Base-by-base conservation (phyloP, 2,797 vertebrate species). In the Australoheros facetus region DNA sequence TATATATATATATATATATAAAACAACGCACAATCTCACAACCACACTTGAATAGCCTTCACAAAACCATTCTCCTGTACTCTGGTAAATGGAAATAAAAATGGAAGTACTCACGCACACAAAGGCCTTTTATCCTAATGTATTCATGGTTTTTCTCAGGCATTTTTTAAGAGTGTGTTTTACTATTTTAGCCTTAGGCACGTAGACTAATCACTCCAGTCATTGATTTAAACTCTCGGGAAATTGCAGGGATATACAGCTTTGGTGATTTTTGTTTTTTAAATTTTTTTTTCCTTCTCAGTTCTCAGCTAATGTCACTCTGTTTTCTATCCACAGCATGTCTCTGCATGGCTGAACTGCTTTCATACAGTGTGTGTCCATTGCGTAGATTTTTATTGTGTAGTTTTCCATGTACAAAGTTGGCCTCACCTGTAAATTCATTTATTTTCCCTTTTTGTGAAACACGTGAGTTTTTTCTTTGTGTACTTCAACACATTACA, bases 81-180 rank as follows among this genome's bases (percentile, higher is more conserved):
- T 77, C 80, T 86, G 71, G 23, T 73, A 32, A 84, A 80, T 69
- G 42, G 26, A 28, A 69, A 19, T 28, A 56, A 39, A 71, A 56
- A 82, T 0, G 2, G 21, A 73, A 55, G 34, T 78, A 64, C 39
- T 79, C 51, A 54, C 26, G 64, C 57, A 82, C 74, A 85, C 85
- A 82, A 86, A 87, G 56, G 89, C 91, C 92, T 92, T 93, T 85
- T 77, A 74, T 82, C 91, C 51, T 85, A 66, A 70, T 56, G 73
- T 80, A 75, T 84, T 89, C 66, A 79, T 85, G 83, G 64, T 82
- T 87, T 88, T 85, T 87, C 93, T 95, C 93, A 94, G 93, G 93
- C 91, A 80, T 88, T 81, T 55, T 66, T 83, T 54, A 82, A 83
- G 73, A 90, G 80, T 87, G 77, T 81, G 60, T 85, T 71, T 85